Conservation (phyloP, 1,140 invertebrate genomes). For the Drosophila orena region DNA sequence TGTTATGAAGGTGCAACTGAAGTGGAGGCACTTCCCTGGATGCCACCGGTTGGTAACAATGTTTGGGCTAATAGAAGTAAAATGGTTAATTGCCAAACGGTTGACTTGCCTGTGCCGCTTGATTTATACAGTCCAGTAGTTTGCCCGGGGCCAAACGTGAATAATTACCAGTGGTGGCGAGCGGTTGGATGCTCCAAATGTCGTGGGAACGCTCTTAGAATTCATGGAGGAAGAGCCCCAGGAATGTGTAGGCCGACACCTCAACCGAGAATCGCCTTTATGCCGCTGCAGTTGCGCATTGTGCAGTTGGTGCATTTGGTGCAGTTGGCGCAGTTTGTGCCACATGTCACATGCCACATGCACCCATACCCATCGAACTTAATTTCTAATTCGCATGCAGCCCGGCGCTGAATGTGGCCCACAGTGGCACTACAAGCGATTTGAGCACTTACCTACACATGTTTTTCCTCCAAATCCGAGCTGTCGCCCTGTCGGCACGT, state of each 20-base stretch:
- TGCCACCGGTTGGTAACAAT: constrained; percentile 67
- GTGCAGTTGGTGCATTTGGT: too few species aligned
- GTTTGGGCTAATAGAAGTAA: constrained; percentile 82
- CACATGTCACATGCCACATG: constrained; percentile 25
- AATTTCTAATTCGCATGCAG: constrained; percentile 83
- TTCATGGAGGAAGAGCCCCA: constrained; percentile 37
- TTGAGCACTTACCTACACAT: constrained; percentile 82
- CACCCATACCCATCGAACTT: constrained; percentile 69
- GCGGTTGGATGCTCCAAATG: constrained; percentile 53
- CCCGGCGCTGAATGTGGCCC: constrained; percentile 51
- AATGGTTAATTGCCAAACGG: constrained; percentile 82
- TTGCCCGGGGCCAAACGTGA: constrained; percentile 22
- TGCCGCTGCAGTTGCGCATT: constrained; percentile 3
- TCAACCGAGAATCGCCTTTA: constrained; percentile 7
- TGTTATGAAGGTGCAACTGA: constrained; percentile 71
- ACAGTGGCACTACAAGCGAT: constrained; percentile 56
- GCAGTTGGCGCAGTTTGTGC: constrained; percentile 20
- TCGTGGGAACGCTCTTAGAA: constrained; percentile 60
- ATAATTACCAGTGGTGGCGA: constrained; percentile 12
- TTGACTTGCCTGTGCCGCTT: constrained; percentile 69
- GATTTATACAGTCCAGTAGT: constrained; percentile 59
- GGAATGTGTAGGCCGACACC: constrained; percentile 34
- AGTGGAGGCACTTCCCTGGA: constrained; percentile 6
- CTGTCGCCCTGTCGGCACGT: constrained; percentile 71
- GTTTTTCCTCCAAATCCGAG: constrained; percentile 79